Conservation (phyloP, 2,797 vertebrate species). For the Peromyscus nudipes region DNA sequence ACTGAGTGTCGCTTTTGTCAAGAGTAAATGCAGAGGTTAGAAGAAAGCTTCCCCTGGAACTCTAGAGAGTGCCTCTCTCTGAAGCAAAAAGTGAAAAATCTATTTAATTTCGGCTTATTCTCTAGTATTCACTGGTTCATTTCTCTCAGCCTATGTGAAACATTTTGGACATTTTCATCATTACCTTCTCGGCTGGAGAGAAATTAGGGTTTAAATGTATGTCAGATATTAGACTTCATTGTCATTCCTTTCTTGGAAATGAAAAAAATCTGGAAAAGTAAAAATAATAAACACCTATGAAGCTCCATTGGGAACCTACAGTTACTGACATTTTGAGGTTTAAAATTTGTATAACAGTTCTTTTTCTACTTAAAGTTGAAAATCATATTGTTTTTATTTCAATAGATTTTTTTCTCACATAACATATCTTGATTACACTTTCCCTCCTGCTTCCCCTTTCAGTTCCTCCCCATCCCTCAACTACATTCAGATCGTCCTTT, state of each 20-base stretch:
- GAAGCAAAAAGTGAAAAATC: neutral
- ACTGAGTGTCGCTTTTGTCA: neutral
- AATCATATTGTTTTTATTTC: neutral
- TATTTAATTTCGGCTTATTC: constrained; percentile 3
- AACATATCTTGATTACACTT: neutral
- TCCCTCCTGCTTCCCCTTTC: neutral
- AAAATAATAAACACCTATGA: neutral
- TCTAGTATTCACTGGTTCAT: neutral
- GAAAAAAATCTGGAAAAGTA: constrained; percentile 10
- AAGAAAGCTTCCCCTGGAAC: neutral
- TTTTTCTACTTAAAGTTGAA: neutral
- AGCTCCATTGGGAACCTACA: neutral
- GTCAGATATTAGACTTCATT: neutral
- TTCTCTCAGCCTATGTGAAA: constrained; percentile 15
- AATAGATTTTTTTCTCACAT: neutral
- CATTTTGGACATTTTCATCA: constrained; percentile 22
- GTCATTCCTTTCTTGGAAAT: neutral
- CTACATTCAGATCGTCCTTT: neutral
- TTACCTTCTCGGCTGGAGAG: neutral
- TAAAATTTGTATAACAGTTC: neutral
- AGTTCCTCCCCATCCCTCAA: neutral
- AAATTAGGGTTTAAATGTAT: constrained; percentile 36
- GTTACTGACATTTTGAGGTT: neutral
- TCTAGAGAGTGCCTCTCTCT: neutral
- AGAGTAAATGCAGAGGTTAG: neutral